phyloP scores from a whole-genome alignment of 2,797 vertebrate species.

The Coranthus polyacanthus region DNA sequence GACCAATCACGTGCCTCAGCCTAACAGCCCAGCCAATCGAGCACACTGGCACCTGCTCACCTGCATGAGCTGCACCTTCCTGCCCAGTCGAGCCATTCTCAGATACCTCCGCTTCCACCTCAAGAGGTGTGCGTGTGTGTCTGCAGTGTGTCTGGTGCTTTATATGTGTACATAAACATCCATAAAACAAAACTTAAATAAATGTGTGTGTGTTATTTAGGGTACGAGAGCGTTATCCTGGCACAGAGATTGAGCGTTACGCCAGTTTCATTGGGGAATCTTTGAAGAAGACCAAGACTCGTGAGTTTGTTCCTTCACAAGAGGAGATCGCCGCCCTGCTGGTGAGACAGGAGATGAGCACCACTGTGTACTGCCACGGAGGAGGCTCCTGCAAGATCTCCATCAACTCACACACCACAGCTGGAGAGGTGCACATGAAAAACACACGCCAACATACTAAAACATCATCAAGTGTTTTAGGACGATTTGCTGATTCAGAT shows the following conservation, averaged over 20 bases:
- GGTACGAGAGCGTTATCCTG: constrained; percentile 89
- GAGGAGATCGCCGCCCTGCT: constrained; percentile 94
- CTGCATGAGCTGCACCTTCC: constrained; percentile 95
- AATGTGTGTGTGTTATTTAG: constrained; percentile 69
- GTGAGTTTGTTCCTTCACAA: constrained; percentile 94
- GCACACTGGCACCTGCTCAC: constrained; percentile 95
- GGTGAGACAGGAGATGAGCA: constrained; percentile 93
- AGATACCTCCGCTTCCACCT: constrained; percentile 95
- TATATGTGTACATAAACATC: background rate
- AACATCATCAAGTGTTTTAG: background rate
- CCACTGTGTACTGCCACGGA: constrained; percentile 94
- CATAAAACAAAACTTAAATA: background rate
- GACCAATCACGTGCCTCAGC: constrained; percentile 93
- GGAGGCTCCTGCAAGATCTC: constrained; percentile 97
- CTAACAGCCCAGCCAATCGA: constrained; percentile 90
- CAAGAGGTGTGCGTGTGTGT: constrained; percentile 87
- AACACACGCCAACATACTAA: constrained; percentile 4
- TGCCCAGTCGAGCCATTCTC: constrained; percentile 92
- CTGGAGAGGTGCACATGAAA: constrained; percentile 88
- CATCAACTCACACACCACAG: constrained; percentile 95
- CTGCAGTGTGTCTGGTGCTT: background rate
- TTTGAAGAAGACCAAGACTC: constrained; percentile 91
- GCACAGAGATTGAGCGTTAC: constrained; percentile 91
- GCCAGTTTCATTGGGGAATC: constrained; percentile 91
- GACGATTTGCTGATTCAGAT: background rate